Percentiles rank a stretch among this genome's conserved stretches.
phyloP scores from a whole-genome alignment of 2,888 invertebrate species.

The Drosophila cognata region DNA sequence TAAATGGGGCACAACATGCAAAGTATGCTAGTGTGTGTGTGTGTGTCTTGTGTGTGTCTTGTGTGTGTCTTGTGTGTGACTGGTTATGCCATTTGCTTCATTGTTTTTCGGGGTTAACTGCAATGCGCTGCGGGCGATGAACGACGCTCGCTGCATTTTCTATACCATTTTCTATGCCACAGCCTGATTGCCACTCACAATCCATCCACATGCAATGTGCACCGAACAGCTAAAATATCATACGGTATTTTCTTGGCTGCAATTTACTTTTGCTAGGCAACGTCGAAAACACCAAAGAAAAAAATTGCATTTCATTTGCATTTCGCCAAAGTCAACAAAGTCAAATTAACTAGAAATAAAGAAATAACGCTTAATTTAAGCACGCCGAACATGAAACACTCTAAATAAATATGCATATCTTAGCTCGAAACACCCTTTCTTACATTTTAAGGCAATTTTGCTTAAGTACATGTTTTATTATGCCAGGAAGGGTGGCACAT shows the following conservation, averaged over 20 bases:
- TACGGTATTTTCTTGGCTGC: not conserved
- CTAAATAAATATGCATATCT: too few relatives aligned
- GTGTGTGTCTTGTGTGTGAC: conserved; percentile 24
- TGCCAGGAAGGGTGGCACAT: not conserved
- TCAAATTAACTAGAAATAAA: not conserved
- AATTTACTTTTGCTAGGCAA: not conserved
- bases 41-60: conserved; percentile 2
- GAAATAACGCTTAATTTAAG: not conserved
- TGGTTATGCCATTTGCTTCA: conserved; percentile 68
- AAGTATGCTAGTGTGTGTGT: conserved; percentile 21
- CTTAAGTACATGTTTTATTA: not conserved
- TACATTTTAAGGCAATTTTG: not conserved
- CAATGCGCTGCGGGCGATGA: conserved; percentile 72
- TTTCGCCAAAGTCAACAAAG: not conserved
- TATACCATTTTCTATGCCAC: not conserved
- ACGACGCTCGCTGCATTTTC: conserved; percentile 30
- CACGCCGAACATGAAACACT: not conserved
- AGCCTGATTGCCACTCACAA: conserved; percentile 24
- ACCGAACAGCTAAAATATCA: not conserved
- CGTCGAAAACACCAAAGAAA: not conserved
- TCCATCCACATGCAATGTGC: conserved; percentile 34
- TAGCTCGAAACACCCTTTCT: too few relatives aligned
- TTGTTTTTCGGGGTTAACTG: conserved; percentile 79
- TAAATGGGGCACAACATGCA: conserved; percentile 71
- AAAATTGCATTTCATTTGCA: not conserved